A percentile compares a stretch with the other conserved stretches of the same genome.
phyloP scores from a whole-genome alignment of 2,797 vertebrate species.

The Halcyon smyrnensis region DNA sequence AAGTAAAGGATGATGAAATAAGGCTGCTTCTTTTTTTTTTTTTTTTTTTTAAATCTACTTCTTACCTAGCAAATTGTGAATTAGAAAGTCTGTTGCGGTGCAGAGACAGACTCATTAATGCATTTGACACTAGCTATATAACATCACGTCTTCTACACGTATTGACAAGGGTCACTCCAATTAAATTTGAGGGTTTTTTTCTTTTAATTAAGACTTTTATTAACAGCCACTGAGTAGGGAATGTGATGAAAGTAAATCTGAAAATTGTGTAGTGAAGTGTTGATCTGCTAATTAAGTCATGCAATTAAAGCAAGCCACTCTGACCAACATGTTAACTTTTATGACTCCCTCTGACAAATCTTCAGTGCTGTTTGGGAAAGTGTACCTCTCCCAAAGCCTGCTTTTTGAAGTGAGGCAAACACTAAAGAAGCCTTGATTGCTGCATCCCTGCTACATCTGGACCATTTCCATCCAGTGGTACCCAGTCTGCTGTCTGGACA shows the following conservation, averaged over 20 bases:
- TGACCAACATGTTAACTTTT: background rate
- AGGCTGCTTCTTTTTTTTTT: fast-evolving
- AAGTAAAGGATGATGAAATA: background rate
- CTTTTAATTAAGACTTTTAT: slow-evolving; percentile 43
- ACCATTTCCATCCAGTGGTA: fast-evolving
- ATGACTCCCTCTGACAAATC: background rate
- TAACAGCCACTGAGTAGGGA: background rate
- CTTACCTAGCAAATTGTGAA: background rate
- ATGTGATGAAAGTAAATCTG: background rate
- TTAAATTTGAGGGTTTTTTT: slow-evolving; percentile 29
- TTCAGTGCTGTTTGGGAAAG: background rate
- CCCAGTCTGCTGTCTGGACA: background rate
- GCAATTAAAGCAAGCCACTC: slow-evolving; percentile 21
- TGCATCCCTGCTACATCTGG: fast-evolving
- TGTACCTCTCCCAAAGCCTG: background rate
- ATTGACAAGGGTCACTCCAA: slow-evolving; percentile 40
- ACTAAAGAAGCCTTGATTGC: background rate
- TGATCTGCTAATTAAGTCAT: slow-evolving; percentile 52
- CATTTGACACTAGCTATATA: background rate
- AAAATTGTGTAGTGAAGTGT: background rate
- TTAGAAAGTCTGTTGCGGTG: background rate
- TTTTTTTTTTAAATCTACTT: background rate
- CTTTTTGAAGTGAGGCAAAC: background rate
- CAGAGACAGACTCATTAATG: background rate
- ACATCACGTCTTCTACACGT: fast-evolving